Evolutionary conservation across 1,140 invertebrate genomes (phyloP), one percentile per base, ranked within the genome.

Genomic region (Drosophila fuyamai): DNA sequence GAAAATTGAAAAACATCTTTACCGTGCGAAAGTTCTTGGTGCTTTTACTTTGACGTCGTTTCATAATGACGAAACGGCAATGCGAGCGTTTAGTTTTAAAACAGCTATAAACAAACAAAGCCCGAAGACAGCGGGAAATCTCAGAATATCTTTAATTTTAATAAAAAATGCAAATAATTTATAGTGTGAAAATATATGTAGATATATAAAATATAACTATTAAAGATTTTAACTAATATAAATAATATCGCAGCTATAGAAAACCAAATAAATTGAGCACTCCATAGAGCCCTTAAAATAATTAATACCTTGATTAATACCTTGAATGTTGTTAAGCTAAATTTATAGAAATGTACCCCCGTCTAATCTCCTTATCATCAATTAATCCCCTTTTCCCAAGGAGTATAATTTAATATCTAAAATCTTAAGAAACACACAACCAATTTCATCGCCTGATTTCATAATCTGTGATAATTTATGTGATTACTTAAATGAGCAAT

Each of bases 401-500:
- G 43, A 66, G 53, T 47, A 40, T 1, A 41, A 27, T 41, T 12
- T 18, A 18, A 23, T 18, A 23, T 12, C 5, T 8, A 2, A 43
- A 32, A 16, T 8, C n/a, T 18, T 10, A 0, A 10, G 32, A 67
- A 68, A 66, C 32, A 54, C 23, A 41, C 43, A 48, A 2, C 65
- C 47, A 27, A 47, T 74, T 68, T 65, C 16, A 44, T 46, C 56
- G 77, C 46, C 46, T 65, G 76, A 73, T 86, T 86, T 88, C 82
- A 65, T 65, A 86, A 86, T 82, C 71, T 48, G 48, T 29, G 66
- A 86, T 86, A 88, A 86, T 86, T 86, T 86, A 86, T 86, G 62
- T 79, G 83, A 88, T 86, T 88, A 86, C 82, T 86, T 86, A 82
- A 81, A 86, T 86, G 83, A 86, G 76, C 79, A 79, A 81, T 78